Base-by-base conservation (phyloP, 2,797 vertebrate species). In the Euthynnus affinis region DNA sequence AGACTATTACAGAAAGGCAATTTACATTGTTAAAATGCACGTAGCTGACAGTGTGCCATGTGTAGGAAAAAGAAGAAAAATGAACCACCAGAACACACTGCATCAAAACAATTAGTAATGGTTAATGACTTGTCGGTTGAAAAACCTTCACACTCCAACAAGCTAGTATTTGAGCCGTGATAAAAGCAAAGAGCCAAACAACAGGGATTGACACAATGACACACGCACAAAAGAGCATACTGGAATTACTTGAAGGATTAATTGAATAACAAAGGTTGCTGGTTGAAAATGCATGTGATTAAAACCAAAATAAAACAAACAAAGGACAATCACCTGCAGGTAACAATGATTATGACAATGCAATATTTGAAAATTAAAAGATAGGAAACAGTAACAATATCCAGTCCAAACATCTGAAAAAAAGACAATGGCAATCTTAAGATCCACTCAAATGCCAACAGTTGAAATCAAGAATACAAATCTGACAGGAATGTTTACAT, bases 71-170 rank as follows among this genome's bases (percentile, higher is more conserved):
- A 42, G 5, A 66, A 15, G 15, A 9, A 20, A 65, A 61, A 61
- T 12, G 3, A 63, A 71, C 53, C 10, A 56, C 32, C 23, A 27
- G 48, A 56, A 61, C 34, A 32, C 2, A 49, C 14, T 4, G 60
- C 61, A 49, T 61, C 20, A 44, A 57, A 74, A 70, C 59, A 70
- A 78, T 88, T 78, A 74, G 46, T 58, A 29, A 42, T 69, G 22
- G 62, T 76, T 80, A 80, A 87, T 76, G 71, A 59, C 40, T 64
- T 57, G 56, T 57, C 2, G 17, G 62, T 52, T 1, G 10, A 70
- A 80, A 75, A 27, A 9, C 18, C 9, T 56, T 85, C 61, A 77
- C 61, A 77, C 37, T 62, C 32, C 66, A 78, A 59, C 25, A 68
- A 59, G 49, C 57, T 34, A 5, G 20, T 69, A 48, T 78, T 76